phyloP scores from a whole-genome alignment of 1,140 invertebrate genomes.

The Cheumatopsyche charites region DNA sequence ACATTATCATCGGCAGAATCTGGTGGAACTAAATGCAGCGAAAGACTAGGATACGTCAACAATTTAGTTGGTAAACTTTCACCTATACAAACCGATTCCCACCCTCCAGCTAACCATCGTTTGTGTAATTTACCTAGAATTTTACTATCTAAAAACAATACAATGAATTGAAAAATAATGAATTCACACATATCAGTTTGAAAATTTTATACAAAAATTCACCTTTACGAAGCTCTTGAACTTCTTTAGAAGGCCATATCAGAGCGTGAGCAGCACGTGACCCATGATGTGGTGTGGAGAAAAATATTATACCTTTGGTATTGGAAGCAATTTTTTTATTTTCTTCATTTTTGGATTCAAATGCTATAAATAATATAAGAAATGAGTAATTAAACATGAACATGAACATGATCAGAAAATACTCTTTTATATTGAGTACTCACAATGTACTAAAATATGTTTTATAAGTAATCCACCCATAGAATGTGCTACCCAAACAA shows the following conservation, averaged over 20 bases:
- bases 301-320: conserved; percentile 78
- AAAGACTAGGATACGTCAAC: conserved; percentile 34
- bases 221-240: conserved; percentile 78
- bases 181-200: not conserved
- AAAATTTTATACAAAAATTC: conserved; percentile 44
- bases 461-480: conserved; percentile 87
- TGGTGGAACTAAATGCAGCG: conserved; percentile 70
- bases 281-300: conserved; percentile 79
- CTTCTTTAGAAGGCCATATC: conserved; percentile 79
- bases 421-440: conserved; percentile 29
- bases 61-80: conserved; percentile 40
- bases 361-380: conserved; percentile 49
- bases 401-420: not conserved
- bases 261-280: conserved; percentile 72
- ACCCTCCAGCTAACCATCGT: conserved; percentile 40
- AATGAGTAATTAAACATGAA: not conserved
- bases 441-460: conserved; percentile 68
- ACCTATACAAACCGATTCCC: conserved; percentile 44
- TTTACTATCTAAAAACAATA: conserved; percentile 35
- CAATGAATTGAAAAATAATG: conserved; percentile 55
- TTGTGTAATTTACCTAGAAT: conserved; percentile 39
- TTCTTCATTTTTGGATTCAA: conserved; percentile 60
- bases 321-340: conserved; percentile 64
- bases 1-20: conserved; percentile 76
- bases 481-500: conserved; percentile 83